Conservation (phyloP, 1,140 invertebrate species). For the Branchinecta lynchi region DNA sequence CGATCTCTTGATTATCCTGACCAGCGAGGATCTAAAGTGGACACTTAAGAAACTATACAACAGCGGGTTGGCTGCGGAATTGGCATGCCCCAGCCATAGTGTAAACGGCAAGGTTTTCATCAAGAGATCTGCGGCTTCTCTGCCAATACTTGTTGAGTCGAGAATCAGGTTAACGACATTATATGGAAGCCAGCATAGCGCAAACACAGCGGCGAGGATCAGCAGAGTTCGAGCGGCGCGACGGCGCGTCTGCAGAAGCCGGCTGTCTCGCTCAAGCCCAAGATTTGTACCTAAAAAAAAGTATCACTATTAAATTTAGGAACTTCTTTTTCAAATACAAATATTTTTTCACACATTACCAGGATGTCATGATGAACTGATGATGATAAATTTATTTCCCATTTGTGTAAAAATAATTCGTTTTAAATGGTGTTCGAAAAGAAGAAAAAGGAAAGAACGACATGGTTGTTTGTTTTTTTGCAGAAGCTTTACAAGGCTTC, state of each 20-base stretch:
- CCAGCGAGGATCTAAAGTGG: conserved; percentile 45
- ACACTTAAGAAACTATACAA: conserved; percentile 75
- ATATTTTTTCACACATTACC: no score
- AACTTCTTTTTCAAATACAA: no score
- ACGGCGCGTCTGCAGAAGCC: conserved; percentile 47
- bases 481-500: no score
- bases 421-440: no score
- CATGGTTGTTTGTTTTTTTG: no score
- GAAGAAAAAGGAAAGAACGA: no score
- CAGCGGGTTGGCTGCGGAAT: conserved; percentile 71
- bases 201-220: conserved; percentile 53
- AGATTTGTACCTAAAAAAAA: conserved; percentile 18
- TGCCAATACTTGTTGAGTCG: conserved; percentile 35
- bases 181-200: conserved; percentile 61
- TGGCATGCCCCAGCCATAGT: conserved; percentile 50
- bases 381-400: no score
- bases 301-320: background rate
- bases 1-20: background rate
- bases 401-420: no score
- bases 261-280: conserved; percentile 16
- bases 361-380: no score
- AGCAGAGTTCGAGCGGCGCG: conserved; percentile 55
- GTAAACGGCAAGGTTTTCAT: conserved; percentile 33
- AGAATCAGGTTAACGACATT: conserved; percentile 47
- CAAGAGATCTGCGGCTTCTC: background rate